Evolutionary conservation across 2,888 invertebrate species (phyloP), one percentile per base, ranked within the genome.

Genomic region (Phengaris alcon): DNA sequence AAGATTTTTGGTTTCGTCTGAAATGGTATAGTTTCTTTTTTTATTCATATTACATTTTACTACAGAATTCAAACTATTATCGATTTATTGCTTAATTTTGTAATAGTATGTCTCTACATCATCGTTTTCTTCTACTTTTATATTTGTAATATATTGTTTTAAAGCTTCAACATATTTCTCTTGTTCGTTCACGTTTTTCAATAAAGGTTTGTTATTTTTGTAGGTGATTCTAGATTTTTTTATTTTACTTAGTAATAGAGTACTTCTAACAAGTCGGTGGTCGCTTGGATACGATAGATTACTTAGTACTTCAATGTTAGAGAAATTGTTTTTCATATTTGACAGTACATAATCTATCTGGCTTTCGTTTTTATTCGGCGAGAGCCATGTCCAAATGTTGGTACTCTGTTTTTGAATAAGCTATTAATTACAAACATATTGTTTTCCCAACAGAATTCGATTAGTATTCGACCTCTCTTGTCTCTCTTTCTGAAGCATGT

Each of bases 401-500:
- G 77, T 78, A 22, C 3, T 74, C 52, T 78, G 78, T 55, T 79
- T 78, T 72, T 77, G 22, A 79, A 78, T 59, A 77, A 68, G 64
- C 75, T 78, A 51, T 78, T 77, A 0, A 76, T 76, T 51, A 77
- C 22, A 51, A 75, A 76, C 6, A 79, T 57, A 46, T 78, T 75
- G 74, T 78, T 78, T 77, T 77, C 74, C 74, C 75, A 75, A 52
- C 76, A 76, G 52, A 78, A 78, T 59, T 79, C 76, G 1, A 79
- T 59, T 64, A 79, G 57, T n/a, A 48, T 75, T 76, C 77, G 77
- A 51, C 78, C 79, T 77, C 79, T 77, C 15, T 78, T 77, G 51
- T 78, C 75, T 77, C 79, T 77, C 75, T 77, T 77, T 74, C 79
- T 77, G 59, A 76, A 80, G 75, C 77, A 78, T 10, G 48, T 22